Evolutionary conservation across 2,797 vertebrate species (phyloP).

Genomic region (Myripristis jacobus): DNA sequence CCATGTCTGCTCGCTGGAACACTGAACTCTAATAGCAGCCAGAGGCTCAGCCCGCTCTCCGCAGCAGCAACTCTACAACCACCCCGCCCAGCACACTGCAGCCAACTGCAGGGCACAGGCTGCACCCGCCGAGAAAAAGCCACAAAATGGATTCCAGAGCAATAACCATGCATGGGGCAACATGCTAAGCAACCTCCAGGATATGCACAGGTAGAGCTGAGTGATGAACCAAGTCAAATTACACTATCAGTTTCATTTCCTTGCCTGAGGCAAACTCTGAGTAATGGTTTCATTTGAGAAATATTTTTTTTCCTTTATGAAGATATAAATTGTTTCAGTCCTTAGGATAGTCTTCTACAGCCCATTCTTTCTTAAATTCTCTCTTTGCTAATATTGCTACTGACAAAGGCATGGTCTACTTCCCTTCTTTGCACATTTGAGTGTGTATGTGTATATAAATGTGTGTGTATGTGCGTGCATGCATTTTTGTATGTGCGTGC

Average conservation of each 20-base stretch:
- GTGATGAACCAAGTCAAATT: constrained; percentile 13
- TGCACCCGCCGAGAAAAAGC: constrained; percentile 23
- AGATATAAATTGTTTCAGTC: constrained; percentile 33
- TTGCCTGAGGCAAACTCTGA: constrained; percentile 15
- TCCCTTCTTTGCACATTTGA: background rate
- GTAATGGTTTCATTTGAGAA: constrained; percentile 32
- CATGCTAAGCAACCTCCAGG: constrained; percentile 49
- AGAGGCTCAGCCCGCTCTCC: constrained; percentile 30
- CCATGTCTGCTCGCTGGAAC: constrained; percentile 56
- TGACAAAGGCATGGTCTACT: constrained; percentile 1
- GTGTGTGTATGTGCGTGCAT: background rate
- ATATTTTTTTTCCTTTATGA: constrained; percentile 15
- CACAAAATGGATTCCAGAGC: constrained; percentile 42
- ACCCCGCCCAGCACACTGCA: constrained; percentile 24
- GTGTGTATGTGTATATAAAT: background rate
- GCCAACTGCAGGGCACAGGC: constrained; percentile 13
- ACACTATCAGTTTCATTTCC: constrained; percentile 28
- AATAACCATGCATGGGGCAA: constrained; percentile 22
- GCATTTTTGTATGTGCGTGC: constrained; percentile 6
- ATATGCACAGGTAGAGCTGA: constrained; percentile 8
- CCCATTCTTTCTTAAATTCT: constrained; percentile 28
- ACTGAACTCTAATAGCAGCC: constrained; percentile 65
- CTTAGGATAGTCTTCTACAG: constrained; percentile 11
- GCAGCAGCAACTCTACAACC: constrained; percentile 30
- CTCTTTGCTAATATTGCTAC: constrained; percentile 18